phyloP scores from a whole-genome alignment of 2,113 vertebrate species.

The Archilochus colubris region DNA sequence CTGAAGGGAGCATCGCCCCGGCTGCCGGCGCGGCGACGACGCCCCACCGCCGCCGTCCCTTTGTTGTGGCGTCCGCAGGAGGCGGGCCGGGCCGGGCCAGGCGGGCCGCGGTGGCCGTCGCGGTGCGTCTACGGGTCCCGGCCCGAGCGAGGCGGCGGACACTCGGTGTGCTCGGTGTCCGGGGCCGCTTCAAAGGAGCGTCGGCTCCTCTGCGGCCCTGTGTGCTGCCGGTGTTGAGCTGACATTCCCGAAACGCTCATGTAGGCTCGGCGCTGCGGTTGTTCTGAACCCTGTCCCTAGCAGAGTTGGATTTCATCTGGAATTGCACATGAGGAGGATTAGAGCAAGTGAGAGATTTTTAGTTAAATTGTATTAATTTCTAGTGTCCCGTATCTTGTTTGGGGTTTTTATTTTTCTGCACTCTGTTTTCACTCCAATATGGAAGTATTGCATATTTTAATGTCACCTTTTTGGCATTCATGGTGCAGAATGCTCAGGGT shows the following conservation, averaged over 20 bases:
- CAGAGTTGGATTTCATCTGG: not conserved
- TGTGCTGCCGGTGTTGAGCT: not conserved
- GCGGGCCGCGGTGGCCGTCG: not conserved
- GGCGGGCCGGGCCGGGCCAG: no score
- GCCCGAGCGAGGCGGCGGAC: not conserved
- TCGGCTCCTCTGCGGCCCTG: not conserved
- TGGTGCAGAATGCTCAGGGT: not conserved
- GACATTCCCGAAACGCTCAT: not conserved
- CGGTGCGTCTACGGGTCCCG: not conserved
- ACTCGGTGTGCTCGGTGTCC: not conserved
- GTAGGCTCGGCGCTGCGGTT: not conserved
- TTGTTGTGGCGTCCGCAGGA: not conserved
- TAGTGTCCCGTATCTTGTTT: not conserved
- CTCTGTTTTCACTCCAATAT: rapidly evolving
- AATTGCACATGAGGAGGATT: no score
- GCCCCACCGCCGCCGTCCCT: not conserved
- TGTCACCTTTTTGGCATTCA: not conserved
- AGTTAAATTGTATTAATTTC: rapidly evolving
- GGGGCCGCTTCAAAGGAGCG: not conserved
- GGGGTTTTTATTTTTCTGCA: not conserved
- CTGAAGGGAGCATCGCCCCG: not conserved
- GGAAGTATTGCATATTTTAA: not conserved
- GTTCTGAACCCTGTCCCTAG: not conserved
- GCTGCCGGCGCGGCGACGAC: not conserved
- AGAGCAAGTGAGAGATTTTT: not conserved